Conservation (phyloP, 2,113 vertebrate species). For the Macrotus californicus region DNA sequence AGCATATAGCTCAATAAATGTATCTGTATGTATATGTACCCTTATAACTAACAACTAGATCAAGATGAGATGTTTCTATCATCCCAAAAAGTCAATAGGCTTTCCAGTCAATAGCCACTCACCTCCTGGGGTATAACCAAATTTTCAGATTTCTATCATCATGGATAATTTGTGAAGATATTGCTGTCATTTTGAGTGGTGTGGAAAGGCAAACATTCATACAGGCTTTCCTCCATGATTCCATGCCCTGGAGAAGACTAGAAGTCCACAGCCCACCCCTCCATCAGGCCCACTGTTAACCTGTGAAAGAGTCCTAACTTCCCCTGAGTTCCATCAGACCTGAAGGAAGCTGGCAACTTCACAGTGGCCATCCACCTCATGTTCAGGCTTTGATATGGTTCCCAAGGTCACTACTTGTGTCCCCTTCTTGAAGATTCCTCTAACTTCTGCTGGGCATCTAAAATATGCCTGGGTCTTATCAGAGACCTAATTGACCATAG, state of each 20-base stretch:
- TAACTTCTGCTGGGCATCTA: not conserved
- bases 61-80: not conserved
- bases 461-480: not conserved
- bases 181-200: not conserved
- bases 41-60: not conserved
- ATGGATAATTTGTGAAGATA: not conserved
- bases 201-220: not conserved
- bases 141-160: not conserved
- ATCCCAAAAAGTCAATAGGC: not conserved
- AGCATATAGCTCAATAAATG: not conserved
- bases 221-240: not conserved
- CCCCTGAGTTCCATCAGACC: not conserved
- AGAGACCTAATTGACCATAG: not conserved
- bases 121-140: not conserved
- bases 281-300: not conserved
- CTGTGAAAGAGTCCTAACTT: not conserved
- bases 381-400: not conserved
- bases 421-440: not conserved
- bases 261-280: not conserved
- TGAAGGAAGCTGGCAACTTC: not conserved
- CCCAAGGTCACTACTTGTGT: not conserved
- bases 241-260: not conserved
- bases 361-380: not conserved
- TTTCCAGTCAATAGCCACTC: not conserved
- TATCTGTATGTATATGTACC: not conserved